Evolutionary conservation across 2,888 invertebrate genomes (phyloP).

Genomic region (Erebia aethiops): DNA sequence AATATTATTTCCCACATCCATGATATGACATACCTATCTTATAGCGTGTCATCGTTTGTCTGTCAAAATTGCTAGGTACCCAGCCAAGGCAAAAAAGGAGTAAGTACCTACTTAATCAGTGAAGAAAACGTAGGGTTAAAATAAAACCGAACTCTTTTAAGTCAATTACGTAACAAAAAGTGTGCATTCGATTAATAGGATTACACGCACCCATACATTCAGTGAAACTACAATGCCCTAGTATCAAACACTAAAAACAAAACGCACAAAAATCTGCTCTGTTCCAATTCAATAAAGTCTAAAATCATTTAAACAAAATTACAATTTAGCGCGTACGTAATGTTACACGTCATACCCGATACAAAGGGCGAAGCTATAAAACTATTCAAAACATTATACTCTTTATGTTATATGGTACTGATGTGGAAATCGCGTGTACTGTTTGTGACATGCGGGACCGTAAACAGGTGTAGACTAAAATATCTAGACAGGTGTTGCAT

Average conservation of each 20-base stretch:
- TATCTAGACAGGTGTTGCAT: conserved; percentile 40
- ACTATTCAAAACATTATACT: conserved; percentile 21
- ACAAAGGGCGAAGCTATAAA: conserved; percentile 19
- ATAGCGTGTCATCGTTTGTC: too few relatives aligned
- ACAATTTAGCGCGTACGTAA: conserved; percentile 34
- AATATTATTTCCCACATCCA: too few relatives aligned
- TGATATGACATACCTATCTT: too few relatives aligned
- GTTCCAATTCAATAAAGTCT: neutral
- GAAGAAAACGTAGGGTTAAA: neutral
- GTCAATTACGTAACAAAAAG: conserved; percentile 18
- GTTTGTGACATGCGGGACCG: neutral
- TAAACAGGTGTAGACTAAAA: conserved; percentile 17
- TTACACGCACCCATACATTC: conserved; percentile 43
- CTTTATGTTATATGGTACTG: neutral
- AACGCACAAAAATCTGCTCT: neutral
- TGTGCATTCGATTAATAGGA: conserved; percentile 45
- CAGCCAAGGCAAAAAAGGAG: neutral
- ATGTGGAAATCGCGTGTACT: conserved; percentile 11
- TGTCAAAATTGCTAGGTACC: too few relatives aligned
- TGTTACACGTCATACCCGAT: conserved; percentile 1
- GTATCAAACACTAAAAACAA: conserved; percentile 13
- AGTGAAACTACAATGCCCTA: conserved; percentile 43
- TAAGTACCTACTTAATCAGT: too few relatives aligned
- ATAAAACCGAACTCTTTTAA: conserved; percentile 8
- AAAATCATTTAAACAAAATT: conserved; percentile 27